Percentiles rank a stretch among this genome's conserved stretches.
phyloP scores from a whole-genome alignment of 2,797 vertebrate species.

The Coregonus ussuriensis region DNA sequence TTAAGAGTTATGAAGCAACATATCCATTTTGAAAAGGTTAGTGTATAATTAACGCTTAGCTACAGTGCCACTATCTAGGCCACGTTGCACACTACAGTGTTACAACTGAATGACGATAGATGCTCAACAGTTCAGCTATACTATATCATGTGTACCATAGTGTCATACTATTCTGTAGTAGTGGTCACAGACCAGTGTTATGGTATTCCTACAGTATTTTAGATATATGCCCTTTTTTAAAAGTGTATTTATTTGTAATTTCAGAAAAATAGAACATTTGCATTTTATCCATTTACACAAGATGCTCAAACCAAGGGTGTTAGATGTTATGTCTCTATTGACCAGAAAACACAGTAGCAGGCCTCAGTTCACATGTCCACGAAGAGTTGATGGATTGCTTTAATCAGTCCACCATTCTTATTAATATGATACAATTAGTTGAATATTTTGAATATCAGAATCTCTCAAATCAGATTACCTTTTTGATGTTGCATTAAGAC shows the following conservation, averaged over 20 bases:
- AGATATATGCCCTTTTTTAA: background rate
- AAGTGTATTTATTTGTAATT: background rate
- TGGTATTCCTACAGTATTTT: background rate
- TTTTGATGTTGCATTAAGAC: background rate
- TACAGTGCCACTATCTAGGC: constrained; percentile 69
- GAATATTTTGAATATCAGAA: constrained; percentile 21
- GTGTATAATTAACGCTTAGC: constrained; percentile 72
- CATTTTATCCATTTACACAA: background rate
- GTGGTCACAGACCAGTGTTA: background rate
- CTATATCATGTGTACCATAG: constrained; percentile 13
- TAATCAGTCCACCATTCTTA: constrained; percentile 3
- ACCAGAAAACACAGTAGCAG: background rate
- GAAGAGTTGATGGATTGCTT: background rate
- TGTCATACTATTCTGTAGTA: background rate
- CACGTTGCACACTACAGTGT: constrained; percentile 54
- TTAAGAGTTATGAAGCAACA: constrained; percentile 58
- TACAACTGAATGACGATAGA: constrained; percentile 52
- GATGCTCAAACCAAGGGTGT: background rate
- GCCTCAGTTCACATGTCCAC: background rate
- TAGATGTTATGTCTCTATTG: background rate
- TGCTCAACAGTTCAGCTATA: constrained; percentile 41
- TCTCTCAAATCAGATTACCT: constrained; percentile 15
- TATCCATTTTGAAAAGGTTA: constrained; percentile 77
- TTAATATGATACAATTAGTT: constrained; percentile 1
- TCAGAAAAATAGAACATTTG: background rate